phyloP scores from a whole-genome alignment of 92 coral and sea anemone genomes.

The Diadumene lineata region DNA sequence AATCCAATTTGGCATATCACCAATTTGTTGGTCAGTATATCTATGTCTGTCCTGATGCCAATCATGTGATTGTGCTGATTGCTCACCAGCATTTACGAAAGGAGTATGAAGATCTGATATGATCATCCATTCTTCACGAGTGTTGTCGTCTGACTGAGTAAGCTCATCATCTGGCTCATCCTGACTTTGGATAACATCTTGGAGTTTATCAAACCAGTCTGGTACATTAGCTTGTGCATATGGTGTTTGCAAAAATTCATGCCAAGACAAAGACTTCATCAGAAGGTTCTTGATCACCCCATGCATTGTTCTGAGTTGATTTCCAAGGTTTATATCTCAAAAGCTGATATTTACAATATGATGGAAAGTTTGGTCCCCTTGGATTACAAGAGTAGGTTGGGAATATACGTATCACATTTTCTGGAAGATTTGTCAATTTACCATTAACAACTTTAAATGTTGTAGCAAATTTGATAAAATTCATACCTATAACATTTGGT shows the following conservation, averaged over 20 bases:
- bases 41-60: slow-evolving; percentile 54
- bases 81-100: slow-evolving; percentile 33
- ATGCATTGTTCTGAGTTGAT: slow-evolving; percentile 51
- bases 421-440: slow-evolving; percentile 59
- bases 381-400: slow-evolving; percentile 77
- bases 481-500: slow-evolving; percentile 35
- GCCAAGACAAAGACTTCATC: slow-evolving; percentile 65
- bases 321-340: slow-evolving; percentile 74
- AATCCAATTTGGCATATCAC: slow-evolving; percentile 67
- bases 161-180: slow-evolving; percentile 39
- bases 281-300: slow-evolving; percentile 67
- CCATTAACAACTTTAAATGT: slow-evolving; percentile 51
- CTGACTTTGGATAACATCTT: slow-evolving; percentile 54
- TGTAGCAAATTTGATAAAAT: slow-evolving; percentile 70
- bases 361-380: slow-evolving; percentile 61
- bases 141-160: slow-evolving; percentile 18
- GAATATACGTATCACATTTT: slow-evolving; percentile 63
- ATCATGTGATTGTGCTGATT: slow-evolving; percentile 25
- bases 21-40: slow-evolving; percentile 63
- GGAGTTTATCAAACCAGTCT: slow-evolving; percentile 79
- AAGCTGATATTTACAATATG: slow-evolving; percentile 71
- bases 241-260: slow-evolving; percentile 66
- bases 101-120: slow-evolving; percentile 21
- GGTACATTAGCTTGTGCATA: slow-evolving; percentile 71
- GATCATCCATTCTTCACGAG: slow-evolving; percentile 31